Conservation (phyloP, 1,140 invertebrate genomes). For the Neodiprion pinetum region DNA sequence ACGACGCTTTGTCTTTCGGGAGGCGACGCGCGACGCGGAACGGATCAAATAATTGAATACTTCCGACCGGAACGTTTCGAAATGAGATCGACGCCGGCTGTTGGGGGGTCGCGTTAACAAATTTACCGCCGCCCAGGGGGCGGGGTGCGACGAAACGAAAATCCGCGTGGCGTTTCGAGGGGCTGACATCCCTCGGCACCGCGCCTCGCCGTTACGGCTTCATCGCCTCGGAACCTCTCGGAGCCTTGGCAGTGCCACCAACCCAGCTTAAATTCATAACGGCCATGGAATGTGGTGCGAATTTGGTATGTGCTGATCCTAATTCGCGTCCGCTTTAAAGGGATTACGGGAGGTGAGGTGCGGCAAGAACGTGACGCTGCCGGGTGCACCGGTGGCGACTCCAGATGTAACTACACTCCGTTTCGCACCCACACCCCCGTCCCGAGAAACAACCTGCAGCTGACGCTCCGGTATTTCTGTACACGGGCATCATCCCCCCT, state of each 20-base stretch:
- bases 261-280: slow-evolving; percentile 47
- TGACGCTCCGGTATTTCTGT: background rate
- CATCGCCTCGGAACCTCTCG: slow-evolving; percentile 26
- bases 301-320: slow-evolving; percentile 50
- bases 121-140: slow-evolving; percentile 28
- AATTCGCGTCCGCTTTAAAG: slow-evolving; percentile 50
- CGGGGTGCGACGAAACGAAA: background rate
- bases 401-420: background rate
- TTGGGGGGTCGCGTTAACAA: slow-evolving; percentile 29
- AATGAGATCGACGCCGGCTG: slow-evolving; percentile 33
- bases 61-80: slow-evolving; percentile 33
- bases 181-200: slow-evolving; percentile 18
- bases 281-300: slow-evolving; percentile 47
- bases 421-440: background rate
- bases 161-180: slow-evolving; percentile 20
- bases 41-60: slow-evolving; percentile 38
- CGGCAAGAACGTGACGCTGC: background rate
- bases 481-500: background rate
- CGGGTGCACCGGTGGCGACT: background rate
- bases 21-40: background rate
- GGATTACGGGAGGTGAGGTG: slow-evolving; percentile 33
- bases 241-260: background rate
- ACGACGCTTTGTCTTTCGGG: background rate
- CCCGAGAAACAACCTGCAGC: no score
- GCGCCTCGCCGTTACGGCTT: slow-evolving; percentile 36